Base-by-base conservation (phyloP, 2,797 vertebrate species). In the Chloroceryle inda region DNA sequence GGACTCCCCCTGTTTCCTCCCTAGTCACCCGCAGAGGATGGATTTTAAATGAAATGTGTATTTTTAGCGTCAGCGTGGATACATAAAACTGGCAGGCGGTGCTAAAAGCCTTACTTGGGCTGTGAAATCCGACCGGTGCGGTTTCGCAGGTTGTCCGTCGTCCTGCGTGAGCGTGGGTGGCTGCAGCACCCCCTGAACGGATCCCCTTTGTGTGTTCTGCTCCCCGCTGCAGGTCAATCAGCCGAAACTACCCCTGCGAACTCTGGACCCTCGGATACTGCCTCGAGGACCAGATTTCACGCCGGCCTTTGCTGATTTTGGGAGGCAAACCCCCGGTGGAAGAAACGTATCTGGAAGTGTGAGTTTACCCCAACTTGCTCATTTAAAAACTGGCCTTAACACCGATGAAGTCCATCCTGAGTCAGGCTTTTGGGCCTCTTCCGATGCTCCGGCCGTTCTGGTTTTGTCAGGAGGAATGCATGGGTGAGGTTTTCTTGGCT, bases 231-330 rank as follows among this genome's bases (percentile, higher is more conserved):
- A 99, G 99, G 99, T 99, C 71, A 99, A 99, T 96, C 99, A 99
- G 98, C 99, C 99, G 6, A 99, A 99, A 97, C 63, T 99, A 97
- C 98, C 99, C 1, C 96, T 99, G 76, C 97, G 99, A 82, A 97
- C 97, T 31, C 97, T 99, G 96, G 99, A 99, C 90, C 97, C 99
- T 90, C 98, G 99, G 89, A 98, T 99, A 85, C 98, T 99, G 97
- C 98, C 99, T 96, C 98, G 99, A 92, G 99, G 99, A 91, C 99
- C 99, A 1, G 99, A 99, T 95, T 99, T 99, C 98, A 99, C 99
- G 8, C 99, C 99, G 24, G 99, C 99, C 72, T 99, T 99, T 47
- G 99, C 99, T 56, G 99, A 99, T 94, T 99, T 99, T 96, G 99
- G 99, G 95, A 98, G 99, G 86, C 99, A 98, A 82, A 96, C 98